Percentiles rank a stretch among this genome's conserved stretches.
Evolutionary conservation across 1,140 invertebrate species (phyloP).

Genomic region (Phocides pigmalion): DNA sequence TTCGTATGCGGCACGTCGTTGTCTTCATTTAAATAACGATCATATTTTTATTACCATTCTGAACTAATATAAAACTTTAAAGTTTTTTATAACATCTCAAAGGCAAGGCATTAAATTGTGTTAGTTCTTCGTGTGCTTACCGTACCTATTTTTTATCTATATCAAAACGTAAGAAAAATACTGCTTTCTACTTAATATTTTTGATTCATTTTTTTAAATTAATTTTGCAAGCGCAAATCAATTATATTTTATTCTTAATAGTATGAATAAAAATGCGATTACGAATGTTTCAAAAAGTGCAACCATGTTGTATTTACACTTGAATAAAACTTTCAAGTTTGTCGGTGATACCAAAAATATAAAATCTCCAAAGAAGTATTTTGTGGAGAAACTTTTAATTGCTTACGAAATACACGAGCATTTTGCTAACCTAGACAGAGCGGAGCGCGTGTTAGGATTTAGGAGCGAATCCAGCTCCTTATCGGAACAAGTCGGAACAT

Average conservation of each 20-base stretch:
- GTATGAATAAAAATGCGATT: background rate
- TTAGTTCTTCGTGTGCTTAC: too few species aligned
- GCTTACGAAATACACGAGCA: constrained; percentile 47
- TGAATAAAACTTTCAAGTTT: constrained; percentile 25
- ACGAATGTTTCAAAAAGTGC: constrained; percentile 8
- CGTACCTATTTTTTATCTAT: too few species aligned
- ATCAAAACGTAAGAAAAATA: too few species aligned
- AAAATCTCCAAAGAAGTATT: constrained; percentile 32
- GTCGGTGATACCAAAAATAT: constrained; percentile 30
- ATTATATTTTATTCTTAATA: too few species aligned
- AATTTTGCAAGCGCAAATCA: too few species aligned
- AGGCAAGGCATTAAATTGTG: too few species aligned
- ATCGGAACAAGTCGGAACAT: constrained; percentile 74
- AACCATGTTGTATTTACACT: constrained; percentile 26
- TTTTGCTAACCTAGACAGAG: constrained; percentile 52
- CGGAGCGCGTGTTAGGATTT: constrained; percentile 65
- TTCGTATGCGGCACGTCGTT: constrained; percentile 66
- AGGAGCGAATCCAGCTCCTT: constrained; percentile 67
- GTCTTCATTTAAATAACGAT: constrained; percentile 60
- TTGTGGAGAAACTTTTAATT: constrained; percentile 63
- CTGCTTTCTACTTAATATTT: too few species aligned
- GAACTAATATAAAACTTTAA: background rate
- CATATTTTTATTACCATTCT: constrained; percentile 27
- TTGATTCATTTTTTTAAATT: too few species aligned
- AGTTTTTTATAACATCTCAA: too few species aligned